These are phyloP conservation scores for Agapostemon virescens DNA, from an alignment of 2,888 invertebrate species.

Conservation along the genomic window DNA sequence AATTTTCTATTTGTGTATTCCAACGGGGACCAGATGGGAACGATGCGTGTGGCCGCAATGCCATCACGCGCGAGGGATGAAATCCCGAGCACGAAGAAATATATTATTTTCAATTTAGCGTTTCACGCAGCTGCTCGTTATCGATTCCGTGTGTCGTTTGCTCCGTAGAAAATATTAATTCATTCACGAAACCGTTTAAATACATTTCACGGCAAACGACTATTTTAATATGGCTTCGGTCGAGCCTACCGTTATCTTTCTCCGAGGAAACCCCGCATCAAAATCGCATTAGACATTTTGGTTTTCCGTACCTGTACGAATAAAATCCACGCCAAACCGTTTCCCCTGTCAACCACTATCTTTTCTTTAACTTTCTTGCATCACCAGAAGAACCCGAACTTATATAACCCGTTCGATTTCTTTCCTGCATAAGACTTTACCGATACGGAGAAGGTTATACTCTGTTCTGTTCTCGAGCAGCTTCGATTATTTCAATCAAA, in stretches of 20 bases:
- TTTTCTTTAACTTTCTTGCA: neutral
- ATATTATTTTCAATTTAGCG: slow-evolving; percentile 50
- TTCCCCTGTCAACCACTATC: slow-evolving; percentile 8
- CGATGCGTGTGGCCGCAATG: slow-evolving; percentile 25
- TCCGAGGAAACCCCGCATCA: slow-evolving; percentile 36
- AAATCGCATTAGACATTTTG: slow-evolving; percentile 50
- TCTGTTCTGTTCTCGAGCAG: neutral
- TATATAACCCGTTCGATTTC: neutral
- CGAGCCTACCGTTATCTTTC: slow-evolving; percentile 14
- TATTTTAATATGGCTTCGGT: neutral
- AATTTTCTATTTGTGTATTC: slow-evolving; percentile 37
- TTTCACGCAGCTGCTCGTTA: slow-evolving; percentile 40
- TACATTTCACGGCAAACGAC: slow-evolving; percentile 1
- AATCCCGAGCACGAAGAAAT: slow-evolving; percentile 41
- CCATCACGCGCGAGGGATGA: slow-evolving; percentile 23
- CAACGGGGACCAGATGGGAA: slow-evolving; percentile 8
- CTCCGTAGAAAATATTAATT: neutral
- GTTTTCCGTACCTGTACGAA: slow-evolving; percentile 1
- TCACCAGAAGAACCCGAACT: neutral
- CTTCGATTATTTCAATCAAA: neutral
- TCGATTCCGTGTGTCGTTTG: slow-evolving; percentile 27
- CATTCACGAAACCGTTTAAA: slow-evolving; percentile 13
- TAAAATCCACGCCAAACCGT: neutral
- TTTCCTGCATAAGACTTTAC: neutral
- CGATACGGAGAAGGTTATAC: neutral